A percentile compares a stretch with the other conserved stretches of the same genome.
Evolutionary conservation across 92 coral and sea anemone species (phyloP).

Genomic region (Zoanthus sociatus): DNA sequence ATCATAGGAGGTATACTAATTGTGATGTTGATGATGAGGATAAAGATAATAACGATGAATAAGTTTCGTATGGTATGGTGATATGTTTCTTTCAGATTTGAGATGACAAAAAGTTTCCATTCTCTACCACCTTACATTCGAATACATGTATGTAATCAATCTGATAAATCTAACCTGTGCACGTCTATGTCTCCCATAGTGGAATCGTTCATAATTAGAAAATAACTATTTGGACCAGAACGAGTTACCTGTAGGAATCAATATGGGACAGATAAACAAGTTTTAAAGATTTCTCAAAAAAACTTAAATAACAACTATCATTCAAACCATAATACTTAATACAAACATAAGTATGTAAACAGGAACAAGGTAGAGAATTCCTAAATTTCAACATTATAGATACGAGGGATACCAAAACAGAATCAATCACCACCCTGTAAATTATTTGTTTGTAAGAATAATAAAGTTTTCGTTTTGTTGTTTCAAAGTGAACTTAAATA

Average conservation of each 20-base stretch:
- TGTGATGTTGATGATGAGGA: background rate
- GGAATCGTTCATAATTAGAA: constrained; percentile 85
- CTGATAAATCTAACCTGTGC: constrained; percentile 76
- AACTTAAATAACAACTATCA: background rate
- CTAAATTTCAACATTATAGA: too few relatives aligned
- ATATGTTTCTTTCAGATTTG: background rate
- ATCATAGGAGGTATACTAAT: background rate
- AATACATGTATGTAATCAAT: background rate
- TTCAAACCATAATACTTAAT: background rate
- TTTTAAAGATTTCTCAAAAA: background rate
- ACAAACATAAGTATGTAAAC: too few relatives aligned
- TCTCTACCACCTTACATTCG: background rate
- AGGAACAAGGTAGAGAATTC: too few relatives aligned
- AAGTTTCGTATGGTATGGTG: background rate
- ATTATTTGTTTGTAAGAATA: too few relatives aligned
- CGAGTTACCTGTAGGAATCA: constrained; percentile 69
- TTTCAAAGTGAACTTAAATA: too few relatives aligned
- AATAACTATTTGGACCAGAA: constrained; percentile 88
- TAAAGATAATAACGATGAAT: too few relatives aligned
- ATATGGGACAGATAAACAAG: background rate
- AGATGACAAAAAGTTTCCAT: background rate
- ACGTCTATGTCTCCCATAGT: constrained; percentile 86
- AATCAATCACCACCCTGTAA: too few relatives aligned
- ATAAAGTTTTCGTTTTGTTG: too few relatives aligned
- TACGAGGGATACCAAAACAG: too few relatives aligned